Base-by-base conservation (phyloP, 2,888 invertebrate species). In the Leucozona laternaria region DNA sequence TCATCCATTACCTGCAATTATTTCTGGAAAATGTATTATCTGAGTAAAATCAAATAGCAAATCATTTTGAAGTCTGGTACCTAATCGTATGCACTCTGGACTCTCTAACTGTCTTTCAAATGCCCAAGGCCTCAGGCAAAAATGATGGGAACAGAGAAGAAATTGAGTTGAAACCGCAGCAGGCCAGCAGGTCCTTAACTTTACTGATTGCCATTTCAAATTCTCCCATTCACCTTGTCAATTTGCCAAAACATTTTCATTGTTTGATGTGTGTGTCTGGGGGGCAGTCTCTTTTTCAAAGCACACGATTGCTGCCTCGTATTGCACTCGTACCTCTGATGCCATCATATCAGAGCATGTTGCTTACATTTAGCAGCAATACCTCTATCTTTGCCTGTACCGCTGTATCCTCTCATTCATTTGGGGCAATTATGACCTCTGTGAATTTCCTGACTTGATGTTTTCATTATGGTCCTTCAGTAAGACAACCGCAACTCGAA, bases 401-500 rank as follows among this genome's bases (percentile, higher is more conserved):
- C 0, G 0, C 7, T 10, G 8, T 4, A 20, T 4, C 22, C 15
- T 43, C 37, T 43, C 78, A 45, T 40, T 55, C 50, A 76, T 77
- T 34, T 75, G 45, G n/a, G 50, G 71, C 71, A 84, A 80, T 79
- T 77, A 82, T 78, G 82, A 50, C 62, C 73, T 45, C 70, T 57
- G 75, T 75, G 72, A 73, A 57, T 81, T 81, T 81, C 50, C 81
- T 64, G 79, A 66, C 86, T 75, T 82, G 78, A 86, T 82, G 86
- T 82, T 86, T 86, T 79, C 86, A 82, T 86, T 86, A 82, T 82
- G 71, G 78, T 70, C 17, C n/a, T n/a, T n/a, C 60, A 64, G 70
- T 53, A 71, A 71, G 75, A 71, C 64, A 62, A 86, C 78, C 86
- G 62, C 86, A 86, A 50, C 73, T 78, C 0, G 20, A 70, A 71